phyloP scores from a whole-genome alignment of 2,888 invertebrate genomes.

The Troilus luridus region DNA sequence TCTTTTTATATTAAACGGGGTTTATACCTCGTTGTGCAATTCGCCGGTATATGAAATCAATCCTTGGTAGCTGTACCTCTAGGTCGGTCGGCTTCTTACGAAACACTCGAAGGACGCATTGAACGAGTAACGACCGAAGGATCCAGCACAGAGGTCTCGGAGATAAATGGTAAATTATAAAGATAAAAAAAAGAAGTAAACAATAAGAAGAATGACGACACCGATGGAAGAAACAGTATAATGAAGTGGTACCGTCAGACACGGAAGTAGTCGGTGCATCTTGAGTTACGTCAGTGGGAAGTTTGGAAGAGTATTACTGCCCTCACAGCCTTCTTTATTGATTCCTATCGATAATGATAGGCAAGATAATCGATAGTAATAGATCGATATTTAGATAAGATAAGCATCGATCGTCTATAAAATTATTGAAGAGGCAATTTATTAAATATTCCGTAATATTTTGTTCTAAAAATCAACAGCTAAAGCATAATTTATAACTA shows the following conservation, averaged over 20 bases:
- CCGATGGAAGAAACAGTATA: not conserved
- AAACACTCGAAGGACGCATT: conserved; percentile 15
- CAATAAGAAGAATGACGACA: not conserved
- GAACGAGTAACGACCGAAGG: not conserved
- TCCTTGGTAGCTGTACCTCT: conserved; percentile 1
- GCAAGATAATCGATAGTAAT: not conserved
- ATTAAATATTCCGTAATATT: too few species aligned
- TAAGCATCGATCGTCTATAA: too few species aligned
- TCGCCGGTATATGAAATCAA: conserved; percentile 22
- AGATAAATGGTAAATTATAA: not conserved
- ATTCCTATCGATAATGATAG: not conserved
- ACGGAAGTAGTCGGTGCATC: conserved; percentile 32
- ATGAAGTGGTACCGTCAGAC: conserved; percentile 15
- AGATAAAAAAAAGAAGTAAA: not conserved
- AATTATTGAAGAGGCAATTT: too few species aligned
- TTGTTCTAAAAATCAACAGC: too few species aligned
- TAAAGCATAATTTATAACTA: too few species aligned
- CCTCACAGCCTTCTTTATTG: not conserved
- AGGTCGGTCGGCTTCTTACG: conserved; percentile 11
- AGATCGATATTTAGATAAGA: too few species aligned
- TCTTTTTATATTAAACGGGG: not conserved
- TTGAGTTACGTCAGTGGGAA: conserved; percentile 12
- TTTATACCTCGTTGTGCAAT: not conserved
- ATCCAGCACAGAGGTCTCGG: not conserved
- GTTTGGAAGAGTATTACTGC: not conserved